phyloP scores from a whole-genome alignment of 2,113 vertebrate species.

The Pelvicachromis taeniatus region DNA sequence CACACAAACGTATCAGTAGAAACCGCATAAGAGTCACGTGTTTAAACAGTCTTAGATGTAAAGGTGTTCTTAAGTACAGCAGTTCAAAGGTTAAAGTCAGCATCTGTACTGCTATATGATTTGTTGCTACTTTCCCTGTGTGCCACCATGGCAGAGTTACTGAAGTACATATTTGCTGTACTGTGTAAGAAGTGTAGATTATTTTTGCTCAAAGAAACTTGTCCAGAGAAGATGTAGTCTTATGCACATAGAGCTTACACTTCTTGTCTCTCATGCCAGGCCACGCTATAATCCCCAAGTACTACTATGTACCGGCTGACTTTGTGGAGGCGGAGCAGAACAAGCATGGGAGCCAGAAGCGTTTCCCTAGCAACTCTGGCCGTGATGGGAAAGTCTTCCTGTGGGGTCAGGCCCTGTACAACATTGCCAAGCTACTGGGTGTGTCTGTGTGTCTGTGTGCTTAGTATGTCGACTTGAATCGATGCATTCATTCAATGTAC shows the following conservation, averaged over 20 bases:
- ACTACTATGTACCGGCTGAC: conserved; percentile 92
- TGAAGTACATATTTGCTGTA: background rate
- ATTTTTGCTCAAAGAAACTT: background rate
- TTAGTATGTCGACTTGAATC: background rate
- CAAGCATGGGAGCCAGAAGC: conserved; percentile 88
- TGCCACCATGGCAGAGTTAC: background rate
- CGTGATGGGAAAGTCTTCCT: conserved; percentile 89
- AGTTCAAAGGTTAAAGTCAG: background rate
- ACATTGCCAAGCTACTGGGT: conserved; percentile 93
- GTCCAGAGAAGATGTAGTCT: background rate
- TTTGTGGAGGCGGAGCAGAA: conserved; percentile 91
- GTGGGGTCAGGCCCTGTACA: conserved; percentile 91
- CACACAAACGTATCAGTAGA: background rate
- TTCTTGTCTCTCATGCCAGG: conserved; percentile 62
- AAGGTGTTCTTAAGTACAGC: background rate
- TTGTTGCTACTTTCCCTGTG: background rate
- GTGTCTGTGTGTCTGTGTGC: conserved; percentile 43
- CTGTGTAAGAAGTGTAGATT: background rate
- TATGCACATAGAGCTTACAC: background rate
- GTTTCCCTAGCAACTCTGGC: conserved; percentile 92
- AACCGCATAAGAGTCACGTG: background rate
- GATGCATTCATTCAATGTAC: background rate
- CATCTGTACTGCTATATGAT: background rate
- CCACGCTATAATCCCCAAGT: conserved; percentile 87
- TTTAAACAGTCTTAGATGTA: background rate